phyloP scores from a whole-genome alignment of 2,888 invertebrate species.

The Thecocarcelia acutangulata region DNA sequence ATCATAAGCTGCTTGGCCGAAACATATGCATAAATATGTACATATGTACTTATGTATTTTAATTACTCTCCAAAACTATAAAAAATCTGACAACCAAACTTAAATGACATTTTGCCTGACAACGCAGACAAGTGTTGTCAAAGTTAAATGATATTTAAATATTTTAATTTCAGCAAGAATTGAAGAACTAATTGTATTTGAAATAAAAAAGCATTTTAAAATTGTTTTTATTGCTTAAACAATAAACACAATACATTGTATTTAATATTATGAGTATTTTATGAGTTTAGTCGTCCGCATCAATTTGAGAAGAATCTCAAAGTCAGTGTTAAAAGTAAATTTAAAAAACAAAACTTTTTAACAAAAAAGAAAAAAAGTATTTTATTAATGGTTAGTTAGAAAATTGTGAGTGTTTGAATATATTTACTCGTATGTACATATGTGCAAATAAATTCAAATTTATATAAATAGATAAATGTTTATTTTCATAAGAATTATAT shows the following conservation, averaged over 20 bases:
- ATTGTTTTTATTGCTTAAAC: neutral
- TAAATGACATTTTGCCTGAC: too few relatives aligned
- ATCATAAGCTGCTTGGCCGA: too few relatives aligned
- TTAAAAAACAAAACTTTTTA: neutral
- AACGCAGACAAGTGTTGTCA: slow-evolving; percentile 12
- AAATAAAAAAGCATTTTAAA: slow-evolving; percentile 1
- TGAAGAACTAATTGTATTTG: slow-evolving; percentile 33
- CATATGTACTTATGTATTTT: too few relatives aligned
- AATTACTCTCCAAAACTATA: neutral
- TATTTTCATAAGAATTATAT: too few relatives aligned
- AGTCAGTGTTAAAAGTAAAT: slow-evolving; percentile 56
- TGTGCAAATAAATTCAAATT: neutral
- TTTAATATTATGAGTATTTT: neutral
- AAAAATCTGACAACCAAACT: neutral
- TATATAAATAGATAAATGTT: neutral
- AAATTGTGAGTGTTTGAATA: neutral
- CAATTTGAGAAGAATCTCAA: slow-evolving; percentile 49
- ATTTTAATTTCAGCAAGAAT: slow-evolving; percentile 4
- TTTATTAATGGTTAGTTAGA: neutral
- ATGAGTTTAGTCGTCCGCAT: slow-evolving; percentile 25
- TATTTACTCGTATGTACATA: neutral
- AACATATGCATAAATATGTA: too few relatives aligned
- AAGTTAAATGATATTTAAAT: slow-evolving; percentile 2
- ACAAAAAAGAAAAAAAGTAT: neutral
- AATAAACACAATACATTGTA: slow-evolving; percentile 6